Evolutionary conservation across 2,113 vertebrate species (phyloP).

Genomic region (Aspiorhynchus laticeps): DNA sequence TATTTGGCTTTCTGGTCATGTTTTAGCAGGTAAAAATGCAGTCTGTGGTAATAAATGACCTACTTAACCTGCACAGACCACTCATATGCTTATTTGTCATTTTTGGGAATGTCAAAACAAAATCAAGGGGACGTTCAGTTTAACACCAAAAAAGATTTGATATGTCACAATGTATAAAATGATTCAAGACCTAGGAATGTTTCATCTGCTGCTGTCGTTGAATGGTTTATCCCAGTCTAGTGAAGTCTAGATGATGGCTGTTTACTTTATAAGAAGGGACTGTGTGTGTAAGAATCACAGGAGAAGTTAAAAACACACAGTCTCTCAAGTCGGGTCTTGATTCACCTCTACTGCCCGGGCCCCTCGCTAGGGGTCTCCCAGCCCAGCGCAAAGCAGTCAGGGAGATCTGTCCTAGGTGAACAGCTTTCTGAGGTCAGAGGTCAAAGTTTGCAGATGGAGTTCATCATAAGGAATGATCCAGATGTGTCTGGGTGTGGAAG

Average conservation of each 20-base stretch:
- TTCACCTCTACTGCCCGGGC: conserved; percentile 40
- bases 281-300: conserved; percentile 48
- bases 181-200: conserved; percentile 13
- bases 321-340: conserved; percentile 49
- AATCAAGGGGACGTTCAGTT: conserved; percentile 3
- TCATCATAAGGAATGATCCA: conserved; percentile 57
- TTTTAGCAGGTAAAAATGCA: not conserved
- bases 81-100: not conserved
- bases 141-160: not conserved
- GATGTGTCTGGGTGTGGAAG: conserved; percentile 69
- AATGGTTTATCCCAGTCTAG: conserved; percentile 16
- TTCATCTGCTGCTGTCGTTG: not conserved
- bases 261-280: conserved; percentile 25
- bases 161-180: conserved; percentile 24
- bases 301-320: conserved; percentile 54
- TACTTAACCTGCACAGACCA: not conserved
- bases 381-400: conserved; percentile 32
- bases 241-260: conserved; percentile 27
- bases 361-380: conserved; percentile 47
- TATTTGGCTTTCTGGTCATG: not conserved
- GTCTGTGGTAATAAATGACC: not conserved
- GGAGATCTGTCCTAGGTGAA: conserved; percentile 44
- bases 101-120: not conserved
- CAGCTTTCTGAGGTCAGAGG: conserved; percentile 58
- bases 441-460: conserved; percentile 61